phyloP scores from a whole-genome alignment of 92 coral and sea anemone genomes.

The Siderastrea radians region DNA sequence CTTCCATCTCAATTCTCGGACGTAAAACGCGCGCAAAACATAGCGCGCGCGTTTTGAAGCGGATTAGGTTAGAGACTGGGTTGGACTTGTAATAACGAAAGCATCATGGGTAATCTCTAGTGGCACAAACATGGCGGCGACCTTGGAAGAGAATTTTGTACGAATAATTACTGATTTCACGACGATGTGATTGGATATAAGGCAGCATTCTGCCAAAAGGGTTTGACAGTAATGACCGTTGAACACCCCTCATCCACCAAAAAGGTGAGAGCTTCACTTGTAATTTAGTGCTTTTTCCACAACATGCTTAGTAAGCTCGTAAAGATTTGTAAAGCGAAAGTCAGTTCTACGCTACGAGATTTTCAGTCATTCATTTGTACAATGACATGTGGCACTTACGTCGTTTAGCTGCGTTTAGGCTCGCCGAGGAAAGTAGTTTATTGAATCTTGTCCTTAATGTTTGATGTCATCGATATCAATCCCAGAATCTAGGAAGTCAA shows the following conservation, averaged over 20 bases:
- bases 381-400: background rate
- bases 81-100: background rate
- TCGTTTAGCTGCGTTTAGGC: too few relatives aligned
- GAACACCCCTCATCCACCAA: slow-evolving; percentile 77
- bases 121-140: slow-evolving; percentile 39
- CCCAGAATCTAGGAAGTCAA: background rate
- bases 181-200: slow-evolving; percentile 27
- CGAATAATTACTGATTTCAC: background rate
- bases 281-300: background rate
- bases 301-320: too few relatives aligned
- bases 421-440: background rate
- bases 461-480: too few relatives aligned
- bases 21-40: too few relatives aligned
- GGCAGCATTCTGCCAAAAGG: slow-evolving; percentile 63
- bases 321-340: background rate
- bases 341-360: background rate
- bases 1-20: too few relatives aligned
- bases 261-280: slow-evolving; percentile 62
- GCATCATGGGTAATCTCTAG: background rate
- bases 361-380: background rate
- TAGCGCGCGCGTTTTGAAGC: too few relatives aligned
- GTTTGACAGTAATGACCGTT: slow-evolving; percentile 74
- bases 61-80: background rate
- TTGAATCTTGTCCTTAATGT: too few relatives aligned
- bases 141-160: background rate